These are phyloP conservation scores for Anolis apletophallus DNA, from an alignment of 2,797 vertebrate species.

Conservation along the genomic window DNA sequence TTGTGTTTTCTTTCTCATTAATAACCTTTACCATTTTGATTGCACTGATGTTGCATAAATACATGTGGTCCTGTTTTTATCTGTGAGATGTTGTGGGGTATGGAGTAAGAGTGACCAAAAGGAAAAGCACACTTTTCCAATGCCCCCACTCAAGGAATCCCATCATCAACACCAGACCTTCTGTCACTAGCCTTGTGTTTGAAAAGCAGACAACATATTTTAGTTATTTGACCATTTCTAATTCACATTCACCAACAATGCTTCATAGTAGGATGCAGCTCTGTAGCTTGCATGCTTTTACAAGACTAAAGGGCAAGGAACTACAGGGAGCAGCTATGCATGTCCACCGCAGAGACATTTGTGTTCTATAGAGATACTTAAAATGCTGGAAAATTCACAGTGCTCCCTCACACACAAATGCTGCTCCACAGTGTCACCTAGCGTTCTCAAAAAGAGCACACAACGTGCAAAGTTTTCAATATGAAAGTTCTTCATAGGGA, in stretches of 20 bases:
- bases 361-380: neutral
- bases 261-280: neutral
- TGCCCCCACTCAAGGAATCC: no score
- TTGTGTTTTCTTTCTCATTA: no score
- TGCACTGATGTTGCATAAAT: no score
- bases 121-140: no score
- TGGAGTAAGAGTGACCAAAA: no score
- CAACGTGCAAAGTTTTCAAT: neutral
- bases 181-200: neutral
- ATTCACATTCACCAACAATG: neutral
- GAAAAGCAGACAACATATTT: neutral
- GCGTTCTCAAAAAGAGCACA: neutral
- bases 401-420: neutral
- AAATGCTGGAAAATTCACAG: neutral
- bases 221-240: neutral
- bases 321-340: neutral
- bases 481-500: neutral
- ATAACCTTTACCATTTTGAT: no score
- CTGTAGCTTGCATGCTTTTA: neutral
- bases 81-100: no score
- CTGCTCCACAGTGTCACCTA: neutral
- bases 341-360: neutral
- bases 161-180: no score
- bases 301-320: neutral
- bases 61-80: no score